Evolutionary conservation across 1,140 invertebrate genomes (phyloP), one percentile per base, ranked within the genome.

Genomic region (Euschistus heros): DNA sequence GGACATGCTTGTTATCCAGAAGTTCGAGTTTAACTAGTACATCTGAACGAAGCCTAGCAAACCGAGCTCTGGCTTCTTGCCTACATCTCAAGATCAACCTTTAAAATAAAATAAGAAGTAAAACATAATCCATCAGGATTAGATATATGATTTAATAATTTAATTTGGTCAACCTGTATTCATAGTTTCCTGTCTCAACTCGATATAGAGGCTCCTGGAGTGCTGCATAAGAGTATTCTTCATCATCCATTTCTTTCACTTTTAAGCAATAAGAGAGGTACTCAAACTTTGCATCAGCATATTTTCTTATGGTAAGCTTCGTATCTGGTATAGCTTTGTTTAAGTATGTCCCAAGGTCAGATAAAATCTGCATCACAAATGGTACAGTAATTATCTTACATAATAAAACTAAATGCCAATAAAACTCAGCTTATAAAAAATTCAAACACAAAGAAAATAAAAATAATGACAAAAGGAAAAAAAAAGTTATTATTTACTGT

Each of bases 171-270:
- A 72, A 89, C 84, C 95, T 86, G 74, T 98, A 99, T 76, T 98
- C 96, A 79, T 98, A 99, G 76, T 99, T 99, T 62, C 96, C 96
- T 7, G 97, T 98, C 78, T 98, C 96, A 0, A 99, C 92, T 47
- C 97, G 81, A 75, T 98, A 98, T 17, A 98, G 77, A 0, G 96
- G 94, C 75, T 99, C 96, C 73, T 97, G 92, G n/a, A 98, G 74
- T 0, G 91, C 86, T 37, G 88, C 87, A 75, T 94, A 98, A 64
- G 87, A 89, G 69, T 94, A 92, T 73, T 98, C 96, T 75, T 99
- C 96, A 76, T 99, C 97, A 73, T 99, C 96, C 88, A 98, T 91
- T 80, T 99, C 97, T 75, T 92, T 93, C 0, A 92, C 89, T 80
- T 98, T 99, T 47, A 99, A 77, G 75, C 96, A 99, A 76, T 98